Evolutionary conservation across 2,113 vertebrate genomes (phyloP), one percentile per base, ranked within the genome.

Genomic region (Tylochromis polylepis): DNA sequence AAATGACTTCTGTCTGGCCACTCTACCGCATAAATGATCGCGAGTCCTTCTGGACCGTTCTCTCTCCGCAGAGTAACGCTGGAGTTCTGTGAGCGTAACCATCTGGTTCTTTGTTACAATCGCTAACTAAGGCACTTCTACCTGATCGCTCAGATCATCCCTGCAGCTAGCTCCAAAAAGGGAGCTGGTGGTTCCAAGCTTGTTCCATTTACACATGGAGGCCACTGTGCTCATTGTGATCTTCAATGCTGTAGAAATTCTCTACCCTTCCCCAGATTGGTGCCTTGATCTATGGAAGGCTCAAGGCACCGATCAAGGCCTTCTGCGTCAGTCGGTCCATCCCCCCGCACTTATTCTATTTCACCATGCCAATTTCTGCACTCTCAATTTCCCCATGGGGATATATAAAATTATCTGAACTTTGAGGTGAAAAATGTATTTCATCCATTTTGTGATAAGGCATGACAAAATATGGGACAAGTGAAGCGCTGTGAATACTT

Each of bases 381-480:
- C 60, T 11, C 1, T 65, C 34, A 65, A 1, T 65, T 38, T 12
- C 12, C 60, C 34, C n/a, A 8, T 8, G 34, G 0, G 0, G 60
- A 67, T 41, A 9, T 0, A 65, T 4, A 9, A 65, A 38, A 38
- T 22, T 1, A 38, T 58, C 12, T 8, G 0, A 58, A 29, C 27
- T 24, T 58, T 58, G 27, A 58, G 56, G 56, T 58, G 24, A 58
- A 58, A 58, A 15, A 0, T 27, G 14, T 15, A 58, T 8, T 58
- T 58, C 22, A 58, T 65, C 11, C 18, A 38, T 12, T 65, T 67
- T 38, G 60, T 38, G 34, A 67, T 67, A 41, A 1, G 20, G 34
- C 2, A 22, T 38, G 34, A 67, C 62, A 67, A 67, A 67, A 67
- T 67, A 14, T 22, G 34, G 31, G 34, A 65, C 34, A 14, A 38